phyloP scores from a whole-genome alignment of 2,888 invertebrate genomes.

The Cantharis rufa region DNA sequence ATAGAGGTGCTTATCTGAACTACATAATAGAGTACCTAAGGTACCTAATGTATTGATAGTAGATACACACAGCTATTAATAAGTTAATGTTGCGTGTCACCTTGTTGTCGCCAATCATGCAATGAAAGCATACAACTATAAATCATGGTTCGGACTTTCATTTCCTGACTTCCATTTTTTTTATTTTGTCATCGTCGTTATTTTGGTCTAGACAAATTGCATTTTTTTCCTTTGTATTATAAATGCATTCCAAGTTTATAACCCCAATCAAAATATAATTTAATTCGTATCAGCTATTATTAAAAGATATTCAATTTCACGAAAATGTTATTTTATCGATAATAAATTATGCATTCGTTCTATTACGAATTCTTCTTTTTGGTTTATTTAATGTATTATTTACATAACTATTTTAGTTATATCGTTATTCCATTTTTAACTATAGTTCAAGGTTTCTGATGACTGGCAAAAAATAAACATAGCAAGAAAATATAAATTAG shows the following conservation, averaged over 20 bases:
- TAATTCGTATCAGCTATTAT: background rate
- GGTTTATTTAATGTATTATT: background rate
- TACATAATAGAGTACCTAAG: background rate
- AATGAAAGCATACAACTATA: slow-evolving; percentile 27
- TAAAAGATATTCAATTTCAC: background rate
- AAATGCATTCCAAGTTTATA: background rate
- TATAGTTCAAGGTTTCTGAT: background rate
- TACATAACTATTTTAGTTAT: background rate
- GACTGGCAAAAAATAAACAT: too few species aligned
- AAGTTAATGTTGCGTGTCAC: slow-evolving; percentile 27
- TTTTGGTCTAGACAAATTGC: slow-evolving; percentile 30
- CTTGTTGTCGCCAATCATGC: slow-evolving; percentile 31
- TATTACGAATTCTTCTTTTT: background rate
- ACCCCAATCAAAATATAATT: background rate
- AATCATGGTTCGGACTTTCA: slow-evolving; percentile 32
- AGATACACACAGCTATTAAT: slow-evolving; percentile 28
- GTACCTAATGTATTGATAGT: slow-evolving; percentile 23
- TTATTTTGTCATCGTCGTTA: slow-evolving; percentile 27
- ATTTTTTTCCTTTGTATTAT: slow-evolving; percentile 2
- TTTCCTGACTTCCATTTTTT: slow-evolving; percentile 31
- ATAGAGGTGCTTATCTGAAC: background rate
- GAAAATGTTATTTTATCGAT: background rate
- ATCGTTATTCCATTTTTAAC: background rate
- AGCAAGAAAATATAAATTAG: too few species aligned
- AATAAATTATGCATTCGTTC: background rate